Evolutionary conservation across 2,113 vertebrate species (phyloP).

Genomic region (Polypterus bichir): DNA sequence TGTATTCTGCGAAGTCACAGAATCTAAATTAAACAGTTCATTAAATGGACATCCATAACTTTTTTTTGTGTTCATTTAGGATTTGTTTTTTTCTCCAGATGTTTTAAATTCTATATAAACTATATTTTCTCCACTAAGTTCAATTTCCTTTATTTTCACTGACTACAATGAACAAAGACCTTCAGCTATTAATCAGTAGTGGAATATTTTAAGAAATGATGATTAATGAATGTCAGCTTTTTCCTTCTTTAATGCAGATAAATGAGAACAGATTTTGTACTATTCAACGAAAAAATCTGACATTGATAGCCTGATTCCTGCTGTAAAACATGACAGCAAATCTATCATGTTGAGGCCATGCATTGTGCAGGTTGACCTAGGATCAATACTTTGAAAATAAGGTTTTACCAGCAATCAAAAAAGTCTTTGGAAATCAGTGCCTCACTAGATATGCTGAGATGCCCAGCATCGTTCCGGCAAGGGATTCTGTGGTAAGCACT

Average conservation of each 20-base stretch:
- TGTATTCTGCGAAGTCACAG: too few relatives aligned
- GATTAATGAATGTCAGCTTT: constrained; percentile 42
- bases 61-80: too few relatives aligned
- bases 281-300: constrained; percentile 23
- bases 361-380: constrained; percentile 28
- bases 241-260: constrained; percentile 37
- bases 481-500: neutral
- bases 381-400: constrained; percentile 48
- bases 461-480: neutral
- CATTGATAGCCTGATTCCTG: constrained; percentile 42
- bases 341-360: constrained; percentile 38
- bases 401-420: constrained; percentile 39
- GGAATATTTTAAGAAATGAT: constrained; percentile 34
- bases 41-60: too few relatives aligned
- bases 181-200: constrained; percentile 35
- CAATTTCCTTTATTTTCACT: too few relatives aligned
- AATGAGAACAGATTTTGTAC: constrained; percentile 34
- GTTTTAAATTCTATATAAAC: too few relatives aligned
- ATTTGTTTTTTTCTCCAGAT: too few relatives aligned
- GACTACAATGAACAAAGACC: constrained; percentile 27
- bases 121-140: too few relatives aligned
- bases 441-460: constrained; percentile 19
- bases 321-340: constrained; percentile 44
- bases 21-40: too few relatives aligned
- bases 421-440: constrained; percentile 29